phyloP scores from a whole-genome alignment of 1,140 invertebrate genomes.

The Bradynema listronoti region DNA sequence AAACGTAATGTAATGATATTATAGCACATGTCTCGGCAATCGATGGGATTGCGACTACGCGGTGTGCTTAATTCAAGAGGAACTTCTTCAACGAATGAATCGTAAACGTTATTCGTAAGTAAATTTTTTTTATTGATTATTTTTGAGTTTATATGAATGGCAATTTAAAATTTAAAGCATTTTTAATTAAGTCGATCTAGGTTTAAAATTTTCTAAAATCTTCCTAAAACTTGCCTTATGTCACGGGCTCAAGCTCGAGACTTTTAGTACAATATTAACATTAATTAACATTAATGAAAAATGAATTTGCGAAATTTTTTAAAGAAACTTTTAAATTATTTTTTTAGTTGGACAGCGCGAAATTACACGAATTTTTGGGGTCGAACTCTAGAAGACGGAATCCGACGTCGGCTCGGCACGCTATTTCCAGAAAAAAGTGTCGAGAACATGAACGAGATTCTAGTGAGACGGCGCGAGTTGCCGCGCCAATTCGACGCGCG shows the following conservation, averaged over 20 bases:
- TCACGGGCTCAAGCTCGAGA: too few species aligned
- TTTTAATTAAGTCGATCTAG: background rate
- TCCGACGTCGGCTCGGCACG: conserved; percentile 69
- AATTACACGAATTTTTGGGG: conserved; percentile 80
- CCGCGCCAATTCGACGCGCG: conserved; percentile 69
- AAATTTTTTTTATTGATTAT: conserved; percentile 1
- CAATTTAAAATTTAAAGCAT: background rate
- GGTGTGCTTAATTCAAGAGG: conserved; percentile 44
- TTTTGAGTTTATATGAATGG: background rate
- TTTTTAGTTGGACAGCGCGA: conserved; percentile 67
- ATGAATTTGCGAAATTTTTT: background rate
- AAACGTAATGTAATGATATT: conserved; percentile 7
- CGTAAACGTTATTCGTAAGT: conserved; percentile 39
- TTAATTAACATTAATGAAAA: too few species aligned
- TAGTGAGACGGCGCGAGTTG: conserved; percentile 49
- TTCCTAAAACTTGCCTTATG: background rate
- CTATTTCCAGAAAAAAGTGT: conserved; percentile 58
- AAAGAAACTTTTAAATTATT: background rate
- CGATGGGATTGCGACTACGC: conserved; percentile 40
- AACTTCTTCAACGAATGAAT: conserved; percentile 35
- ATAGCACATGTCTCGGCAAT: conserved; percentile 33
- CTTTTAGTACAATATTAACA: too few species aligned
- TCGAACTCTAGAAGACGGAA: conserved; percentile 71
- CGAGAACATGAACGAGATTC: conserved; percentile 62
- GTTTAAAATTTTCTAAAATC: background rate